phyloP scores from a whole-genome alignment of 2,113 vertebrate species.

The Tragelaphus strepsiceros region DNA sequence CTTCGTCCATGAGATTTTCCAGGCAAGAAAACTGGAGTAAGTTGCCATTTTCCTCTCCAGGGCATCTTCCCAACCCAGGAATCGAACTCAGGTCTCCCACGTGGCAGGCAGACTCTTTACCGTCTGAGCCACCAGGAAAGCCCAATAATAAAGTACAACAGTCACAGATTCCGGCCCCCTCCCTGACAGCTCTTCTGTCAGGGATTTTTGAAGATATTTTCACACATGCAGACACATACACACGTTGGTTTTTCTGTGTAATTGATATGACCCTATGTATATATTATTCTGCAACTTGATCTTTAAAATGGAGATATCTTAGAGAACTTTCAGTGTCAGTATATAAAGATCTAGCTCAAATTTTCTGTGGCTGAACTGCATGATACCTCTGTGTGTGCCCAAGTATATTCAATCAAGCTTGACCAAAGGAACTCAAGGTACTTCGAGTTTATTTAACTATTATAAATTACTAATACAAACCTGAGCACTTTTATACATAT shows the following conservation, averaged over 20 bases:
- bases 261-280: too few species aligned
- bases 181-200: neutral
- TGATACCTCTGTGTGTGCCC: neutral
- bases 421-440: neutral
- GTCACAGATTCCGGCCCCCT: neutral
- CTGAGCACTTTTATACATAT: accelerated
- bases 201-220: neutral
- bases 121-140: neutral
- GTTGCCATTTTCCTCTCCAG: neutral
- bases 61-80: neutral
- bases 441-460: neutral
- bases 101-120: neutral
- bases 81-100: neutral
- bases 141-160: neutral
- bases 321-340: neutral
- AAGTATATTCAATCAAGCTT: neutral
- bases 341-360: neutral
- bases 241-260: neutral
- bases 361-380: neutral
- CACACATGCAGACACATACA: neutral
- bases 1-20: neutral
- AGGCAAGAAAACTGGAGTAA: neutral
- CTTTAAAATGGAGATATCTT: neutral
- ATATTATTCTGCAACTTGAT: neutral
- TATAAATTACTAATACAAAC: neutral